These are phyloP conservation scores for Glomeris marginata DNA, from an alignment of 2,888 invertebrate species.

Conservation along the genomic window DNA sequence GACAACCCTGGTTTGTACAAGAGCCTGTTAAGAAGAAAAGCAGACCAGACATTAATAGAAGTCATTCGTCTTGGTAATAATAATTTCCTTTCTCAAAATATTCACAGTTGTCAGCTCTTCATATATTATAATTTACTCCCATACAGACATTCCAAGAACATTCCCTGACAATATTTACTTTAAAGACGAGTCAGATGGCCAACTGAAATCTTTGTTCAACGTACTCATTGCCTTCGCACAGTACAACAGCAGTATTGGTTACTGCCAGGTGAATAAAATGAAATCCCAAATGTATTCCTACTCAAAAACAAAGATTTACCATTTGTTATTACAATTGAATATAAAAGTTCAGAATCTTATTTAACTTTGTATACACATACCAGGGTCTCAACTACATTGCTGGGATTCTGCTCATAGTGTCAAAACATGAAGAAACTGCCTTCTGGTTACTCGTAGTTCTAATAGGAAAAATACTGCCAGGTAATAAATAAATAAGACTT, in stretches of 20 bases:
- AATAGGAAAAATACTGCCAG: constrained; percentile 66
- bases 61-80: constrained; percentile 50
- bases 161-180: constrained; percentile 93
- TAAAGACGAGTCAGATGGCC: constrained; percentile 49
- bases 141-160: constrained; percentile 66
- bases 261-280: constrained; percentile 55
- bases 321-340: neutral
- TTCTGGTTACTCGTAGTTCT: constrained; percentile 88
- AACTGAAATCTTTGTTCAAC: constrained; percentile 63
- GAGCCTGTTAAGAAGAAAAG: constrained; percentile 48
- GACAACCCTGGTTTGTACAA: constrained; percentile 32
- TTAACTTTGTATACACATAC: too few species aligned
- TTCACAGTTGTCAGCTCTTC: too few species aligned
- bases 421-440: constrained; percentile 75
- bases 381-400: constrained; percentile 90
- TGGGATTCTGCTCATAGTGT: constrained; percentile 64
- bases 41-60: constrained; percentile 57
- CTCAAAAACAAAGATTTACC: neutral
- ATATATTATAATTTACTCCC: neutral
- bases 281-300: neutral
- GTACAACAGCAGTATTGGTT: constrained; percentile 72
- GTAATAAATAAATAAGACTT: constrained; percentile 18
- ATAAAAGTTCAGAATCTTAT: constrained; percentile 11
- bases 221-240: constrained; percentile 77
- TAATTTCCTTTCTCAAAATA: neutral